Conservation (phyloP, 2,888 invertebrate species). For the Parochlus steinenii region DNA sequence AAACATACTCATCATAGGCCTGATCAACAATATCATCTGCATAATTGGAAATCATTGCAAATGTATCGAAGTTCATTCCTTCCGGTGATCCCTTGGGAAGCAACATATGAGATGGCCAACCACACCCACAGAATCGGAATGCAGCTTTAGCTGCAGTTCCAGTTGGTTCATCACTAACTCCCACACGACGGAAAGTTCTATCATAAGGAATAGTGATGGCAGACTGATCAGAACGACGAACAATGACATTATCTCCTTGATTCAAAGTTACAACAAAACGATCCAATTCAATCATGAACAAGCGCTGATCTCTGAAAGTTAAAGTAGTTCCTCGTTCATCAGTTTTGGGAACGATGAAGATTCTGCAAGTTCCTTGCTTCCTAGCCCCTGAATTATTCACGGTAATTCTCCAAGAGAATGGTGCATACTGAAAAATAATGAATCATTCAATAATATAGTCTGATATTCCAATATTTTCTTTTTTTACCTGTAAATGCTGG, state of each 20-base stretch:
- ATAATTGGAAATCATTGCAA: constrained; percentile 55
- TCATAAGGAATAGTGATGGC: constrained; percentile 63
- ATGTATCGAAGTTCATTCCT: constrained; percentile 45
- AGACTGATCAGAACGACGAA: constrained; percentile 43
- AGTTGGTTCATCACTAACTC: background rate
- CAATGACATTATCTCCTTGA: constrained; percentile 43
- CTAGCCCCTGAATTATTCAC: constrained; percentile 36
- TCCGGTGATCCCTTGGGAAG: constrained; percentile 39
- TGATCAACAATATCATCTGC: constrained; percentile 31
- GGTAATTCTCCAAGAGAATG: constrained; percentile 46
- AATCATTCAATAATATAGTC: constrained; percentile 30
- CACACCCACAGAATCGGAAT: constrained; percentile 9
- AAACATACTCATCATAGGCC: background rate
- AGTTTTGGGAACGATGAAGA: constrained; percentile 50
- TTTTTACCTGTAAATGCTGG: too few relatives aligned
- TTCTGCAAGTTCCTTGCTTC: constrained; percentile 41
- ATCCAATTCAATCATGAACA: constrained; percentile 57
- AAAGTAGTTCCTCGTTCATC: constrained; percentile 51
- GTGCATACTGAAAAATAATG: constrained; percentile 61
- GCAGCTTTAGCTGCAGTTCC: constrained; percentile 36
- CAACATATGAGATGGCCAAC: constrained; percentile 38
- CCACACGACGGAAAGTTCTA: constrained; percentile 49
- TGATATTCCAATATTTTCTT: too few relatives aligned
- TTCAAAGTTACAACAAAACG: constrained; percentile 48
- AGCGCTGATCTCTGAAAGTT: constrained; percentile 45